Base-by-base conservation (phyloP, 2,888 invertebrate species). In the Leptothorax acervorum region DNA sequence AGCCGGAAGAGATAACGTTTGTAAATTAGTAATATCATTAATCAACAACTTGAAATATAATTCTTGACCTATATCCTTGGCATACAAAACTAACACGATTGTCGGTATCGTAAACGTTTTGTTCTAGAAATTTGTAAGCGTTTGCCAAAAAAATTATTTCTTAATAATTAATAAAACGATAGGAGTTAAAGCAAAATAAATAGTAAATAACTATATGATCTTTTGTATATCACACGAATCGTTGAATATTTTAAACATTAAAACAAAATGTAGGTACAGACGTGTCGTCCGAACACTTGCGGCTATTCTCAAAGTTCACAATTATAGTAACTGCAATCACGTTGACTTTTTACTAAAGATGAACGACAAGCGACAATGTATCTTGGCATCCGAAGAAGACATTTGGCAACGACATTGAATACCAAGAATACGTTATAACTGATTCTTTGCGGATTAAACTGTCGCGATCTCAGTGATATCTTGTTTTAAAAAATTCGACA, bases 1-100 rank as follows among this genome's bases (percentile, higher is more conserved):
- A 57, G 12, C 48, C 57, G 57, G 48, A 79, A 79, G 71, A 79
- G 79, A 79, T 79, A 79, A 51, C 28, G 73, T 79, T 60, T 71
- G 35, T 42, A 35, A 60, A 60, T 73, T 48, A 60, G 48, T 57
- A 62, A 48, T 60, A 60, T 45, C 31, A 57, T 70, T 79, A 79
- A 70, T 79, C 70, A 79, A 79, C 71, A 60, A 60, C 23, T 71
- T 57, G 45, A 71, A 71, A 71, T 70, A n/a, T 35, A 70, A 45
- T 45, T 23, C 35, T 65, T n/a, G 18, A 57, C 9, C 28, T 53
- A 51, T 5, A 63, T 63, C 28, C 4, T n/a, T 42, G 5, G 3
- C 6, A 9, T 11, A 39, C 2, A 57, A 55, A 55, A 18, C 15
- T 73, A 71, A 73, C 15, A 28, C 18, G 31, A n/a, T 3, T 68